Evolutionary conservation across 1,140 invertebrate genomes (phyloP), one percentile per base, ranked within the genome.

Genomic region (Chrysomallon squamiferum): DNA sequence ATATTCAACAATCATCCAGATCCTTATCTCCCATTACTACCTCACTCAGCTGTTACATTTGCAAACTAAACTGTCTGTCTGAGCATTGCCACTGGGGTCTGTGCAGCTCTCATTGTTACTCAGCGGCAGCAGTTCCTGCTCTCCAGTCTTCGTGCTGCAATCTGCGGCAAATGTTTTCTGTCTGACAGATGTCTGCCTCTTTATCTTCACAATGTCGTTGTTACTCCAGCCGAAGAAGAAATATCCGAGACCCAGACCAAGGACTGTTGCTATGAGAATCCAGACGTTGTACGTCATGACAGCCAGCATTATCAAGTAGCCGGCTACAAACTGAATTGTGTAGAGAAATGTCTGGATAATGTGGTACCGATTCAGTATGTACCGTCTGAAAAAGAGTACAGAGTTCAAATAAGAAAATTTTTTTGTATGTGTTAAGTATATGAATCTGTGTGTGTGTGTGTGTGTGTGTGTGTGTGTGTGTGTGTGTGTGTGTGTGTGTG

Each of bases 281-380:
- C 81, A 85, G 2, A 74, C 73, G 65, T 84, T 84, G 63, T 72
- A 83, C 3, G 79, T 79, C 83, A 85, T 85, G 3, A 80, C 74
- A 9, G 77, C 69, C 35, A 85, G 66, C 83, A 85, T 85, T 11
- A 84, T 67, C 6, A 79, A 11, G 66, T 85, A 84, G 30, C 80
- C 78, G 41, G 73, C 66, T 0, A 72, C 22, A 35, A 83, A 76
- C 66, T 85, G 81, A 20, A 79, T 41, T 20, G 76, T 41, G 61
- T 85, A 79, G 18, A 85, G 59, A 0, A 82, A n/a, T 3, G 82
- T 80, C 69, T 84, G 80, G 29, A 83, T 25, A 27, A 75, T 9
- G 52, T 80, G 80, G 35, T 74, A 73, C 33, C 71, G 72, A 30
- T 66, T 80, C 38, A 72, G 65, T 15, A 78, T 77, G 33, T 76